Evolutionary conservation across 2,888 invertebrate species (phyloP), one percentile per base, ranked within the genome.

Genomic region (Spatulosminthurus flaviceps): DNA sequence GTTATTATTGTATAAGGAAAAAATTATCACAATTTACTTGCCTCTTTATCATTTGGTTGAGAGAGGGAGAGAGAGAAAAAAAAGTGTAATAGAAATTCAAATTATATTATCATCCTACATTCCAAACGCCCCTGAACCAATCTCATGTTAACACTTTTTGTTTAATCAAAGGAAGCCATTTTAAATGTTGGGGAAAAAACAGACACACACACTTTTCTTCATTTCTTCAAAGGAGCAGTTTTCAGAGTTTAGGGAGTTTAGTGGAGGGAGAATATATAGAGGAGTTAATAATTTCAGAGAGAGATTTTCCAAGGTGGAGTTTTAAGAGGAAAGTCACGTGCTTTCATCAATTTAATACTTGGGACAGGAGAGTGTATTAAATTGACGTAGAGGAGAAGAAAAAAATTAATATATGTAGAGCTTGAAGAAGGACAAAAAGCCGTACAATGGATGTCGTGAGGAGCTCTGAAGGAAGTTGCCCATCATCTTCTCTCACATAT

Each of bases 381-480:
- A n/a, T n/a, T n/a, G n/a, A n/a, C n/a, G n/a, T n/a, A n/a, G n/a
- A n/a, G n/a, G n/a, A n/a, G n/a, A n/a, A n/a, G n/a, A n/a, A n/a
- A n/a, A n/a, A n/a, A 34, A 4, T 34, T 34, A 7, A 7, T 34
- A 34, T 9, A 34, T 7, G 9, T 7, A 34, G 34, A 7, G 16
- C 5, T 4, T 19, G 51, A n/a, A 19, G n/a, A 51, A 51, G 2
- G 16, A 2, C 16, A 51, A 19, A n/a, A 5, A 51, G n/a, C n/a
- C n/a, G 16, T n/a, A 51, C 51, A 51, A 9, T 13, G n/a, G 51
- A 4, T 51, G 51, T 51, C 51, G 51, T 51, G 51, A 51, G 51
- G 51, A 16, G 41, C 26, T 71, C 61, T 34, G 72, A 72, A 78
- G 70, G 43, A 66, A 72, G 64, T 66, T 60, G 66, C 77, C n/a